Evolutionary conservation across 2,797 vertebrate species (phyloP).

Genomic region (Melanotaenia parkinsoni): DNA sequence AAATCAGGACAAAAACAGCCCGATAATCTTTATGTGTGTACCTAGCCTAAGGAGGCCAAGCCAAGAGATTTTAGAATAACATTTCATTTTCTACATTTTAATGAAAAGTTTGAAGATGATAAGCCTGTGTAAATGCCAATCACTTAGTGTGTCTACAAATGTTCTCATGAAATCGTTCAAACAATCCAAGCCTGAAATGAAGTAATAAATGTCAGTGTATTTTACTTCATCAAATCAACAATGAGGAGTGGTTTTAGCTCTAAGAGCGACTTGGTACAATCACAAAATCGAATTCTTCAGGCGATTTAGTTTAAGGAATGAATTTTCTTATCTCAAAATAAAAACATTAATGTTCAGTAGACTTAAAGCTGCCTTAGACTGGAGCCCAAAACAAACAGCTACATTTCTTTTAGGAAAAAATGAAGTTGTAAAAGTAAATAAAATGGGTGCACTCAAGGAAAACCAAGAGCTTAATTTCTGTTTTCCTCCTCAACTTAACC

Average conservation of each 20-base stretch:
- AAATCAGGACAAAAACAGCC: too few species aligned
- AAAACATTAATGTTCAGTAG: neutral
- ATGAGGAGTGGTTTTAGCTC: too few species aligned
- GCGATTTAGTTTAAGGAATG: too few species aligned
- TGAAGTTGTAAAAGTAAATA: neutral
- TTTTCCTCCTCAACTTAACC: neutral
- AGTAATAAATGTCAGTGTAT: too few species aligned
- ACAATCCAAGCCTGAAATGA: too few species aligned
- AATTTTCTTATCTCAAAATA: too few species aligned
- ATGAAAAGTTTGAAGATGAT: neutral
- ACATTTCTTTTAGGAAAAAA: neutral
- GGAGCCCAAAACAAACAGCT: neutral
- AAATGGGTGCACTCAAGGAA: neutral
- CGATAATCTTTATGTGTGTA: too few species aligned
- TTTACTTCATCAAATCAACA: too few species aligned
- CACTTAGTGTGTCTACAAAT: neutral
- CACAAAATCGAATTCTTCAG: too few species aligned
- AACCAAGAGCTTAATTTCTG: neutral
- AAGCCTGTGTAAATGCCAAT: neutral
- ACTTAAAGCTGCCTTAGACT: slow-evolving; percentile 5
- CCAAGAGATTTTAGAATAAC: neutral
- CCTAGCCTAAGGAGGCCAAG: too few species aligned
- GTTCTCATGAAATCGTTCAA: neutral
- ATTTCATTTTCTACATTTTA: neutral
- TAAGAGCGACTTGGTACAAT: too few species aligned